Evolutionary conservation across 2,797 vertebrate genomes (phyloP).

Genomic region (Pygocentrus nattereri): DNA sequence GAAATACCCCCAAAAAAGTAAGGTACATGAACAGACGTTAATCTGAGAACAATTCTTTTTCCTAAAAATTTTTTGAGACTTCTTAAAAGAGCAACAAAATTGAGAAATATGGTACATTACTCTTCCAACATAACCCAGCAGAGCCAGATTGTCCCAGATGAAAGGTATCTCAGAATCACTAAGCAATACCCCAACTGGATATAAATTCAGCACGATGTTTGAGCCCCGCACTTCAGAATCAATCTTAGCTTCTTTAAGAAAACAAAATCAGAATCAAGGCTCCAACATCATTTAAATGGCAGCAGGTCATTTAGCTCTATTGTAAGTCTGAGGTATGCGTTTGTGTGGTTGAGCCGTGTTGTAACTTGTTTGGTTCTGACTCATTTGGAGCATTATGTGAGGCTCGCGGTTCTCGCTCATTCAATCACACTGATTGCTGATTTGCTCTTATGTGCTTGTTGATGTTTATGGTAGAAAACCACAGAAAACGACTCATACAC

Average conservation of each 20-base stretch:
- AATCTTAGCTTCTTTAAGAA: conserved; percentile 10
- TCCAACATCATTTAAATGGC: neutral
- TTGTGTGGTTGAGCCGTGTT: conserved; percentile 23
- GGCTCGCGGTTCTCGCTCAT: neutral
- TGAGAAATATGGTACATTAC: neutral
- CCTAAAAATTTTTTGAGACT: neutral
- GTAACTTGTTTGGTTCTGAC: conserved; percentile 33
- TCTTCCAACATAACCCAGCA: neutral
- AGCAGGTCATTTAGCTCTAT: neutral
- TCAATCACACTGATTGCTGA: conserved; percentile 10
- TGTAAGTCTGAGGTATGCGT: neutral
- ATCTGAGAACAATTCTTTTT: too few relatives aligned
- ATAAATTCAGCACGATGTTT: neutral
- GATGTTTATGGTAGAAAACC: conserved; percentile 10
- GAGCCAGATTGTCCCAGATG: neutral
- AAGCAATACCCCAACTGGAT: neutral
- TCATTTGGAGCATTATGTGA: conserved; percentile 23
- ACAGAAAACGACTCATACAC: conserved; percentile 27
- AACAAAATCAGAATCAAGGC: conserved; percentile 7
- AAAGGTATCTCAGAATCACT: conserved; percentile 1
- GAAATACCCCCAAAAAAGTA: neutral
- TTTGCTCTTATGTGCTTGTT: conserved; percentile 22
- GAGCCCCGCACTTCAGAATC: neutral
- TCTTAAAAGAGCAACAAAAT: neutral
- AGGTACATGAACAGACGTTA: too few relatives aligned